Percentiles rank a stretch among this genome's conserved stretches.
phyloP scores from a whole-genome alignment of 1,140 invertebrate species.

The Drosophila sechellia region DNA sequence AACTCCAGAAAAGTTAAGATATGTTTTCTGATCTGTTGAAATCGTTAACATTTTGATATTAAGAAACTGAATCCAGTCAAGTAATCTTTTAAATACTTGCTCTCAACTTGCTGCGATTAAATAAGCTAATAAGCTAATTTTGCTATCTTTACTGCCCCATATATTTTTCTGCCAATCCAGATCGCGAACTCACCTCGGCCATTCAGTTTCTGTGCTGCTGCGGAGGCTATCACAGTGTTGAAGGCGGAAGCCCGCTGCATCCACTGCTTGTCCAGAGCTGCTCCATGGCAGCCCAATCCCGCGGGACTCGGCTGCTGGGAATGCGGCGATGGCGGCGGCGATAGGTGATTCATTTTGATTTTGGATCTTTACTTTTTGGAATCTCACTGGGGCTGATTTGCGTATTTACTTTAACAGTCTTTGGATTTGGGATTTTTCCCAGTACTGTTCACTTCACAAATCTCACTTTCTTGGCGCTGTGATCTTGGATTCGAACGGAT shows the following conservation, averaged over 20 bases:
- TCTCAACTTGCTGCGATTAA: too few relatives aligned
- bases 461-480: slow-evolving; percentile 33
- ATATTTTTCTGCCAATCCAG: neutral
- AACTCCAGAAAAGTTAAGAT: too few relatives aligned
- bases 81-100: too few relatives aligned
- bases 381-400: slow-evolving; percentile 22
- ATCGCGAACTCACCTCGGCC: slow-evolving; percentile 64
- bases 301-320: slow-evolving; percentile 77
- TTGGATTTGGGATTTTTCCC: slow-evolving; percentile 8
- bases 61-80: too few relatives aligned
- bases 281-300: slow-evolving; percentile 51
- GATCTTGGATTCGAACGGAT: slow-evolving; percentile 26
- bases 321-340: slow-evolving; percentile 82
- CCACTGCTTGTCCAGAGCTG: slow-evolving; percentile 76
- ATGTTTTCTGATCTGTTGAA: too few relatives aligned
- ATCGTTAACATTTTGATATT: neutral
- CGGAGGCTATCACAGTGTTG: slow-evolving; percentile 78
- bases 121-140: neutral
- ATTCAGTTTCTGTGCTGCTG: slow-evolving; percentile 81
- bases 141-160: neutral
- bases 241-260: slow-evolving; percentile 82
- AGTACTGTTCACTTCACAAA: slow-evolving; percentile 29
- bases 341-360: slow-evolving; percentile 80
- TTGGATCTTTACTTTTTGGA: slow-evolving; percentile 23
- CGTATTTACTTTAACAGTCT: slow-evolving; percentile 11